These are phyloP conservation scores for Sitophilus oryzae DNA, from an alignment of 1,140 invertebrate genomes.

Conservation along the genomic window DNA sequence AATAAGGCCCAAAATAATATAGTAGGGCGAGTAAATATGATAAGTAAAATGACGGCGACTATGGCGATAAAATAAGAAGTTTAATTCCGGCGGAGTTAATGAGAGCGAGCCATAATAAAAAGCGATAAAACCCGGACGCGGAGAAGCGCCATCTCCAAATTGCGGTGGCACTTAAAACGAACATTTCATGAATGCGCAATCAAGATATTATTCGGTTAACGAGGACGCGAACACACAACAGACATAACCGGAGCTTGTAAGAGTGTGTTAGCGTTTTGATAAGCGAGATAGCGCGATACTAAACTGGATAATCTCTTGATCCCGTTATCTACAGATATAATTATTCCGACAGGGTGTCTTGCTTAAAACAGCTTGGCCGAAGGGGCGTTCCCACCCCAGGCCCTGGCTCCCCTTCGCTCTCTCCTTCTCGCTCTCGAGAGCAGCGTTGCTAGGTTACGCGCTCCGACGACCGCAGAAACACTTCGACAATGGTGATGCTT, in stretches of 20 bases:
- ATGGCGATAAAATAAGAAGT: neutral
- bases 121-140: slow-evolving; percentile 8
- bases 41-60: too few relatives aligned
- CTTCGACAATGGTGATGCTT: slow-evolving; percentile 44
- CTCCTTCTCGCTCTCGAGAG: slow-evolving; percentile 8
- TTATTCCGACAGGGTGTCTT: slow-evolving; percentile 46
- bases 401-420: slow-evolving; percentile 12
- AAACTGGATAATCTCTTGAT: slow-evolving; percentile 46
- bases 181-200: slow-evolving; percentile 31
- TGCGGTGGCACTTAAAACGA: slow-evolving; percentile 13
- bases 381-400: slow-evolving; percentile 32
- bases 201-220: slow-evolving; percentile 32
- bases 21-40: too few relatives aligned
- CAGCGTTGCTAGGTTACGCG: slow-evolving; percentile 41
- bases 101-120: slow-evolving; percentile 1
- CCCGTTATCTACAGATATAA: slow-evolving; percentile 45
- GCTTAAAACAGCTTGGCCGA: slow-evolving; percentile 45
- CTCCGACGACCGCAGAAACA: slow-evolving; percentile 42
- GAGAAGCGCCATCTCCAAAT: slow-evolving; percentile 1
- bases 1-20: too few relatives aligned
- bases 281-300: slow-evolving; percentile 41
- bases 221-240: slow-evolving; percentile 28
- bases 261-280: slow-evolving; percentile 41
- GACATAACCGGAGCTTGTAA: slow-evolving; percentile 34
- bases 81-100: neutral